Evolutionary conservation across 2,797 vertebrate species (phyloP), one percentile per base, ranked within the genome.

Genomic region (Rachycentron canadum): DNA sequence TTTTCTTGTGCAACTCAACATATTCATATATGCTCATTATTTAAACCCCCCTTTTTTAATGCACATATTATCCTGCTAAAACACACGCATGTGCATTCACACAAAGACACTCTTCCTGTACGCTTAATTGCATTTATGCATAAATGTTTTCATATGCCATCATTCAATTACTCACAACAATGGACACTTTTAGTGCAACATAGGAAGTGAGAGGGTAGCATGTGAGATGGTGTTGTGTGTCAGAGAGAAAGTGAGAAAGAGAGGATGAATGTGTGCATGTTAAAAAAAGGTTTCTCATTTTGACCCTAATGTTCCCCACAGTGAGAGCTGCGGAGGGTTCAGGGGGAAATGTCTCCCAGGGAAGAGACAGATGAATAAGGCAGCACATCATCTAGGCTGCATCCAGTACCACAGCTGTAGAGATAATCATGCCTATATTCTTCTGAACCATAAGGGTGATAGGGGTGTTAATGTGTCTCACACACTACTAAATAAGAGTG

Each of bases 1-100:
- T 89, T 88, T 67, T 82, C 74, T 73, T 34, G 43, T 63, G 58
- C 62, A 79, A 43, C 71, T 82, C 68, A 76, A 76, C 23, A 82
- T 76, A 80, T 88, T 88, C 75, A 81, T 70, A 40, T 52, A 41
- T 43, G 60, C 65, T 84, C 71, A 79, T 92, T 87, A 90, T 40
- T 83, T 47, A 85, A 80, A 85, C 43, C 43, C 28, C 17, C 47
- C n/a, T 55, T 57, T 32, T 32, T 73, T 63, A 73, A 50, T 47
- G 55, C 73, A 53, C 49, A 32, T 14, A 63, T 60, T 68, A 65
- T 4, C 19, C 30, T 40, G 30, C 2, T 43, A 28, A 38, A 9
- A 43, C 62, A 59, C 49, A 59, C 4, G 21, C 30, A 60, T 11
- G 49, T 5, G 21, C 17, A 28, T n/a, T n/a, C 36, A 28, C 23